Evolutionary conservation across 2,113 vertebrate genomes (phyloP).

Genomic region (Taxidea taxus): DNA sequence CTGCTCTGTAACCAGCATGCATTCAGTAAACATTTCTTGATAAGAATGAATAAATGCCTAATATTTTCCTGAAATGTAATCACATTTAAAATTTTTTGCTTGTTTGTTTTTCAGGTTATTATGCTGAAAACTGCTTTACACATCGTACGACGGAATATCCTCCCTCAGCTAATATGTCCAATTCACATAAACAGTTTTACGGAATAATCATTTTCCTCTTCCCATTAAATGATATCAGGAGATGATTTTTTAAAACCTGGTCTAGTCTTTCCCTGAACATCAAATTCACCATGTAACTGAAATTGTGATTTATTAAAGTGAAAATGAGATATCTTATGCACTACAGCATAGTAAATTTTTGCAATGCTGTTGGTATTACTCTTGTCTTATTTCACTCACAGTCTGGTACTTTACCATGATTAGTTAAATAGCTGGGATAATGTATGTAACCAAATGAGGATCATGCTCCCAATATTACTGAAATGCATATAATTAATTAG

Average conservation of each 20-base stretch:
- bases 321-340: constrained; percentile 29
- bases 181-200: background rate
- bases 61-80: background rate
- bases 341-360: background rate
- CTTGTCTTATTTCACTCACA: constrained; percentile 28
- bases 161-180: background rate
- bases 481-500: constrained; percentile 42
- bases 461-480: constrained; percentile 27
- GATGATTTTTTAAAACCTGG: constrained; percentile 17
- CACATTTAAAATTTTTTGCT: background rate
- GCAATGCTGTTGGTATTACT: background rate
- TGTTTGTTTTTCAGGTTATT: background rate
- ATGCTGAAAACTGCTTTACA: background rate
- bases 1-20: background rate
- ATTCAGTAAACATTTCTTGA: background rate
- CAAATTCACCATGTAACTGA: background rate
- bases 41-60: background rate
- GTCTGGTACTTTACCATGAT: constrained; percentile 9
- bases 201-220: background rate
- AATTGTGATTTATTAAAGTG: constrained; percentile 50
- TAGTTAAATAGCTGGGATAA: constrained; percentile 38
- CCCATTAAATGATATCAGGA: background rate
- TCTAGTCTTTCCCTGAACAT: constrained; percentile 9
- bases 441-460: constrained; percentile 18
- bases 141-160: background rate